A percentile compares a stretch with the other conserved stretches of the same genome.
phyloP scores from a whole-genome alignment of 1,140 invertebrate genomes.

The Camponotus vicinus region DNA sequence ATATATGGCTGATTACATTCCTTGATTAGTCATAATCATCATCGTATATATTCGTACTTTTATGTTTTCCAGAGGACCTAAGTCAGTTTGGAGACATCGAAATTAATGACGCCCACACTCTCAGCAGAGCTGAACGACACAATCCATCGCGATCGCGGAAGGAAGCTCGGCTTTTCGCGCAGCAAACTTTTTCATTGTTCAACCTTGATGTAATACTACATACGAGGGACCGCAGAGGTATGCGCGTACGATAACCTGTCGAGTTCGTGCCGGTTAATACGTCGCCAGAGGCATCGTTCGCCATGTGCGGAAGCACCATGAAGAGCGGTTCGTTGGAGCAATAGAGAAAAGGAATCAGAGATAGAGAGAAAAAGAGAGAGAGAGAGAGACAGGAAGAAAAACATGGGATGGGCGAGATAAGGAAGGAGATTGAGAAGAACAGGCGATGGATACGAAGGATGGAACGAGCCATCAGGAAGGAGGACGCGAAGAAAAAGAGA shows the following conservation, averaged over 20 bases:
- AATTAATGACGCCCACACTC: conserved; percentile 33
- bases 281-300: conserved; percentile 71
- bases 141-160: neutral
- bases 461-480: conserved; percentile 35
- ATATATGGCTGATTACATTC: conserved; percentile 37
- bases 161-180: conserved; percentile 9
- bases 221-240: conserved; percentile 4
- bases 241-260: conserved; percentile 56
- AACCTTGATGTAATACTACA: neutral
- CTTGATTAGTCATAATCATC: conserved; percentile 22
- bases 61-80: neutral
- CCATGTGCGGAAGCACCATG: conserved; percentile 50
- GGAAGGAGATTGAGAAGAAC: conserved; percentile 35
- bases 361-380: neutral
- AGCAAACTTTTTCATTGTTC: conserved; percentile 57
- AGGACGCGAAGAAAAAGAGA: conserved; percentile 45
- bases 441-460: conserved; percentile 28
- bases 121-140: neutral
- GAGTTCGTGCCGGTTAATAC: conserved; percentile 75
- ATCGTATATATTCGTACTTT: neutral
- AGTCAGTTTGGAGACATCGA: neutral
- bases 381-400: conserved; percentile 33
- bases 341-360: neutral
- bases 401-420: neutral
- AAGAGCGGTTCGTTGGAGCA: conserved; percentile 44